phyloP scores from a whole-genome alignment of 2,888 invertebrate genomes.

The Archaeoteleia sp. region DNA sequence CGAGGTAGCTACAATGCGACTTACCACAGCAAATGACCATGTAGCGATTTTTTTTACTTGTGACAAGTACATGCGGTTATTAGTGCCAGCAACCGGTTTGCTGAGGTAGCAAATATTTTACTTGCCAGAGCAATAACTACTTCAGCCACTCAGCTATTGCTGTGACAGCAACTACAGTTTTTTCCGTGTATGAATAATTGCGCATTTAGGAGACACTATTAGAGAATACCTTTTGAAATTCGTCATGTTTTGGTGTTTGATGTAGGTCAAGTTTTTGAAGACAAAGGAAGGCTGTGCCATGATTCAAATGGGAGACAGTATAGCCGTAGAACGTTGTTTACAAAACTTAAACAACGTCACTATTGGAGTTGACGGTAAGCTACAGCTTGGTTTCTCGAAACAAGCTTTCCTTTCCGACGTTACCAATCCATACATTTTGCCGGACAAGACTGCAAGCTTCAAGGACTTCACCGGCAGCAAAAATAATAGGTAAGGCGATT shows the following conservation, averaged over 20 bases:
- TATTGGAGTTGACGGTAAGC: conserved; percentile 84
- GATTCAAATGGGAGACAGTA: conserved; percentile 98
- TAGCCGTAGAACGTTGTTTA: conserved; percentile 95
- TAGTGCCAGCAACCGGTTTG: too few relatives aligned
- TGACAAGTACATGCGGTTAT: too few relatives aligned
- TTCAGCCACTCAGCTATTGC: too few relatives aligned
- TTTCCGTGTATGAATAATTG: too few relatives aligned
- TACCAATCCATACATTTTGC: conserved; percentile 95
- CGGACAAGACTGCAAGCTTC: conserved; percentile 97
- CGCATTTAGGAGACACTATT: too few relatives aligned
- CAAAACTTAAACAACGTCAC: conserved; percentile 95
- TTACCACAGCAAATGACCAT: too few relatives aligned
- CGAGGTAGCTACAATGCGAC: too few relatives aligned
- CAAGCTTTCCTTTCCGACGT: conserved; percentile 97
- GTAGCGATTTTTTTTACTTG: too few relatives aligned
- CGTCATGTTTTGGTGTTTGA: conserved; percentile 56
- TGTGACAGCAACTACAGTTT: too few relatives aligned
- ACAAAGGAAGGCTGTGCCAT: conserved; percentile 99
- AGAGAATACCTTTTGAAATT: too few relatives aligned
- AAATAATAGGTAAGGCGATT: conserved; percentile 83
- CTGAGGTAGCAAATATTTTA: too few relatives aligned
- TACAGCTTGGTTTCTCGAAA: conserved; percentile 90
- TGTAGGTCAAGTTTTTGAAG: conserved; percentile 92
- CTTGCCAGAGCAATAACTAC: too few relatives aligned
- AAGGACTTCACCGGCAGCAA: conserved; percentile 97